Base-by-base conservation (phyloP, 2,113 vertebrate genomes). In the Chascanopsetta lugubris region DNA sequence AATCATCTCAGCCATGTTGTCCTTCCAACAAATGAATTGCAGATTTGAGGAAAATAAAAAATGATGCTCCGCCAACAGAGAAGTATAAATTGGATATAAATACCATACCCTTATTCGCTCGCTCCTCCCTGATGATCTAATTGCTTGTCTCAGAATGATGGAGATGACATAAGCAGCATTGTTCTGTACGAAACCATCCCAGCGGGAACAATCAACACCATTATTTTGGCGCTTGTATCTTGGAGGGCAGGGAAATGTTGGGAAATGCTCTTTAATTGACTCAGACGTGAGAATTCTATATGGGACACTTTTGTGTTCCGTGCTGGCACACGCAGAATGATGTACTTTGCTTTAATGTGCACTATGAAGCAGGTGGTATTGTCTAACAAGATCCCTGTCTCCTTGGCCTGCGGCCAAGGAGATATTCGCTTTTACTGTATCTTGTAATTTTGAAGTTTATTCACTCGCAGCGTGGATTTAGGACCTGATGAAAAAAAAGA, bases 121-220 rank as follows among this genome's bases (percentile, higher is more conserved):
- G 26, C 22, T 18, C 26, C 17, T 65, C 25, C 13, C 46, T 53
- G 20, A 57, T 45, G 24, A 63, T 50, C 18, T 61, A 67, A 0
- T 48, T 55, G 24, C 24, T 65, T n/a, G n/a, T 59, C 43, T 29
- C 24, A 57, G 57, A 65, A 54, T 9, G 65, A 49, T 54, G 9
- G 5, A 20, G 51, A 60, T 47, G 9, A 55, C 4, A n/a, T 55
- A 62, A 32, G 27, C 20, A 47, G 30, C 15, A 1, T 24, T 36
- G 8, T 25, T 54, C 9, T 25, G 36, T 71, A 62, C 40, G 72
- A 55, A 66, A 72, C 5, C 8, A 64, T 58, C 30, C n/a, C 46
- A 40, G 13, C 17, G 47, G 57, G 51, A 80, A 64, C 30, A 69
- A 66, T 80, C 45, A 48, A 42, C 12, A 38, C 58, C 56, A 53